Conservation (phyloP, 2,888 invertebrate genomes). For the Drosophila crucigera region DNA sequence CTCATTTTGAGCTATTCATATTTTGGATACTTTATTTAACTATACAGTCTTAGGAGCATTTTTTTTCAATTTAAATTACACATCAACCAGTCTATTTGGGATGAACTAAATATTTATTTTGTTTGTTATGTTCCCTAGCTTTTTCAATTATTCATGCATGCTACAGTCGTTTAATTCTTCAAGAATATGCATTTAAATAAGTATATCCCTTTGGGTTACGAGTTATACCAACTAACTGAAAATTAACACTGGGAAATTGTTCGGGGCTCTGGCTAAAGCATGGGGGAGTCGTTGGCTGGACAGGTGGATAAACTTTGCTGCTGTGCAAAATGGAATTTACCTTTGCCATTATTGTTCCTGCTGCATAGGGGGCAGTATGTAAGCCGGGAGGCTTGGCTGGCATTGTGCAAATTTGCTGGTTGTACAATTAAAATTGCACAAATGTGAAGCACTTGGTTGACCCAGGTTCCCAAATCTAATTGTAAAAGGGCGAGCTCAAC, state of each 20-base stretch:
- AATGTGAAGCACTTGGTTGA: slow-evolving; percentile 41
- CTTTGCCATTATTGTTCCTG: slow-evolving; percentile 53
- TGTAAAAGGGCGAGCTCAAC: slow-evolving; percentile 41
- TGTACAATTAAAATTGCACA: slow-evolving; percentile 70
- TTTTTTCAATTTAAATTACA: too few species aligned
- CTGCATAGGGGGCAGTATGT: neutral
- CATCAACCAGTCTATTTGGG: too few species aligned
- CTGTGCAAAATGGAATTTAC: slow-evolving; percentile 53
- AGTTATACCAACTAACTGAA: slow-evolving; percentile 40
- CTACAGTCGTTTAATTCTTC: neutral
- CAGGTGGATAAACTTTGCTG: slow-evolving; percentile 63
- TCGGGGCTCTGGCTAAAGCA: slow-evolving; percentile 20
- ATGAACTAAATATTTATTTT: neutral
- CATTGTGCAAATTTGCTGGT: slow-evolving; percentile 52
- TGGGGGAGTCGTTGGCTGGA: slow-evolving; percentile 29
- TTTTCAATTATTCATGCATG: neutral
- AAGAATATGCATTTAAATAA: neutral
- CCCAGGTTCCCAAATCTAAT: slow-evolving; percentile 54
- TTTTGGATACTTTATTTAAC: neutral
- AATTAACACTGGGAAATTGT: slow-evolving; percentile 46
- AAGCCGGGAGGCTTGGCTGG: neutral
- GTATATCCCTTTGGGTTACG: neutral
- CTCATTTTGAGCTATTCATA: neutral
- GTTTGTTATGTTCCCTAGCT: neutral
- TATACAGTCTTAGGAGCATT: neutral